These are phyloP conservation scores for Odontocerum albicorne DNA, from an alignment of 2,888 invertebrate species.

Conservation along the genomic window DNA sequence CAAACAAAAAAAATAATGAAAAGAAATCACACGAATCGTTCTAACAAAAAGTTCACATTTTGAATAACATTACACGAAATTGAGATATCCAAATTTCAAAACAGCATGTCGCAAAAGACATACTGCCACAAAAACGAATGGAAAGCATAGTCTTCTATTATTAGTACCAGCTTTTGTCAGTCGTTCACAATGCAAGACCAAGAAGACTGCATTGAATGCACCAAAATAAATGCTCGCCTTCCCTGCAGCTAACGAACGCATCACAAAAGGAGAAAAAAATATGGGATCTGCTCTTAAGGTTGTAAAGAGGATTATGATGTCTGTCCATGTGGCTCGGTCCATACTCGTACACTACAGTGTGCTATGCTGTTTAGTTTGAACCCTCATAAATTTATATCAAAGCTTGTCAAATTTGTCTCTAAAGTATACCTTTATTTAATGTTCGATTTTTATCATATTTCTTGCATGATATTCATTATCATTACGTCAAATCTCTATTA, in stretches of 20 bases:
- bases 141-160: constrained; percentile 11
- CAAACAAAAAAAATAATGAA: too few species aligned
- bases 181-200: constrained; percentile 12
- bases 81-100: neutral
- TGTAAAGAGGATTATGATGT: constrained; percentile 30
- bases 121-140: too few species aligned
- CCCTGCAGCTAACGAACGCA: constrained; percentile 11
- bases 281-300: constrained; percentile 10
- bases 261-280: constrained; percentile 15
- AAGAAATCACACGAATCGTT: too few species aligned
- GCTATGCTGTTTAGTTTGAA: too few species aligned
- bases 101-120: too few species aligned
- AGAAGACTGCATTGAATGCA: constrained; percentile 9
- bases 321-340: constrained; percentile 11
- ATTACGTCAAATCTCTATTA: too few species aligned
- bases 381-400: too few species aligned
- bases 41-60: neutral
- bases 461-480: too few species aligned
- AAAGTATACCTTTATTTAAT: too few species aligned
- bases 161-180: constrained; percentile 4
- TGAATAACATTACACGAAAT: neutral
- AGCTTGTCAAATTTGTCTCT: too few species aligned
- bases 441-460: too few species aligned
- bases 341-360: too few species aligned
- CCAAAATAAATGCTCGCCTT: constrained; percentile 12